Conservation (phyloP, 2,888 invertebrate species). For the Synergus umbraculus region DNA sequence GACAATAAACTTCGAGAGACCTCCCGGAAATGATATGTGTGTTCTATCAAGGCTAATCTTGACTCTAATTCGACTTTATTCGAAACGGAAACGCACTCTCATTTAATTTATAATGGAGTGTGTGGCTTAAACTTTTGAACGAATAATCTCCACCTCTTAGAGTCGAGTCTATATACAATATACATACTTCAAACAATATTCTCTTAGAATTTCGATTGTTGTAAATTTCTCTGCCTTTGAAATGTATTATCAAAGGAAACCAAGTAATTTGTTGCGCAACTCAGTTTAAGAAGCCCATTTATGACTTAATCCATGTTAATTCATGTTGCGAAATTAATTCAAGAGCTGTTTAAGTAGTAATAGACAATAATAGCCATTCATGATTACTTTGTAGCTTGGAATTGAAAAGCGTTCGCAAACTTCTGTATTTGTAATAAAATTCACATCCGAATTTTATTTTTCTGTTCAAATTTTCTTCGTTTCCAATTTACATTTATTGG, state of each 20-base stretch:
- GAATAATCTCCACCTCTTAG: neutral
- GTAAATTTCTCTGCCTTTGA: neutral
- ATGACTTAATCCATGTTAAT: neutral
- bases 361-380: too few species aligned
- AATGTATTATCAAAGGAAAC: neutral
- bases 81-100: slow-evolving; percentile 42
- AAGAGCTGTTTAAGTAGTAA: too few species aligned
- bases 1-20: slow-evolving; percentile 47
- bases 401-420: too few species aligned
- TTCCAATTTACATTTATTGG: too few species aligned
- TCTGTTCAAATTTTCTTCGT: too few species aligned
- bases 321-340: too few species aligned
- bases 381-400: too few species aligned
- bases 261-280: neutral
- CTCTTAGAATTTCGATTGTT: neutral
- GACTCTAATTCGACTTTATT: slow-evolving; percentile 51
- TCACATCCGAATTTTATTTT: too few species aligned
- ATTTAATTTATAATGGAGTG: slow-evolving; percentile 45
- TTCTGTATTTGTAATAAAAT: too few species aligned
- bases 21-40: slow-evolving; percentile 35
- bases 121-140: slow-evolving; percentile 36
- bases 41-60: slow-evolving; percentile 48
- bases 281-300: neutral
- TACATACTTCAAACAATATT: neutral
- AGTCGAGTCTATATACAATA: neutral